Evolutionary conservation across 2,888 invertebrate genomes (phyloP), one percentile per base, ranked within the genome.

Genomic region (Tenthredo scrophulariae): DNA sequence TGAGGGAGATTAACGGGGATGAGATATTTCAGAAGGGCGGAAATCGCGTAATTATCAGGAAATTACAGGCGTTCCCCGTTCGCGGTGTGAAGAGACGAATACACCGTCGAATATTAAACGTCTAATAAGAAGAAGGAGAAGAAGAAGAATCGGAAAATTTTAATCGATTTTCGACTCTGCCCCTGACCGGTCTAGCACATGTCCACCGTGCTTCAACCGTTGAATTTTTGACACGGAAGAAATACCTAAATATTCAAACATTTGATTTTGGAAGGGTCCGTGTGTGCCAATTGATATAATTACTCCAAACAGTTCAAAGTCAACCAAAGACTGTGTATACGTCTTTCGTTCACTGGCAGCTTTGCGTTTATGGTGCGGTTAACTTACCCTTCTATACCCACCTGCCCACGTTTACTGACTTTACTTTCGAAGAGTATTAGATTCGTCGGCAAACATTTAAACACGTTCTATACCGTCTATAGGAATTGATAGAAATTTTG

Each of bases 31-130:
- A 46, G 46, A 46, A 46, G 13, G 6, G 4, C 90, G 92, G 92
- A 92, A 92, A 92, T 92, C 88, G 90, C 92, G 92, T 92, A 92
- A 92, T 92, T 92, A 92, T 91, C 90, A 92, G 92, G 92, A 92
- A 92, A 92, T 92, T 89, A 91, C 92, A 90, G 92, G 92, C 92
- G 92, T 79, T 92, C 89, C 90, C 91, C 43, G 72, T 40, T 90
- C 89, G 89, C 89, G 92, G 85, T 85, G 50, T 10, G 72, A 43
- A 40, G n/a, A 33, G 33, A 13, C 18, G 62, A 62, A 62, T 62
- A 62, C 22, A 54, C 29, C 33, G 10, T n/a, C 2, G 82, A 82
- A 37, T 54, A 46, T 58, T 1, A 13, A 33, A 10, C 22, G 58
- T 67, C 7, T 15, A 37, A 10, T 18, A 37, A 7, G 37, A 37